Evolutionary conservation across 1,140 invertebrate species (phyloP).

Genomic region (Leucophenga varia): DNA sequence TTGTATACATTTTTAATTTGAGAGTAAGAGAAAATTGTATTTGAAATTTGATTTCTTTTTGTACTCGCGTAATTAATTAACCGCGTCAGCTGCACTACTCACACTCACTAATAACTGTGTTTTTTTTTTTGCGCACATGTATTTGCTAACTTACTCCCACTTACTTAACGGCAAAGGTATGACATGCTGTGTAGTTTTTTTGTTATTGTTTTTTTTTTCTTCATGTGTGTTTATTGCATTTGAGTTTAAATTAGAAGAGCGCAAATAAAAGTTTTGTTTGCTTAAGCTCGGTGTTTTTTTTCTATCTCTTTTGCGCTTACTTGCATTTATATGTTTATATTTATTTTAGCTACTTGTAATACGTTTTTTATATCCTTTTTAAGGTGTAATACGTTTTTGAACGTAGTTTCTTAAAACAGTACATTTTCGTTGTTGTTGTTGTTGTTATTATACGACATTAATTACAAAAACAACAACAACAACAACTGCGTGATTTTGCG

Average conservation of each 20-base stretch:
- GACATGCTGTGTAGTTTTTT: conserved; percentile 29
- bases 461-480: conserved; percentile 36
- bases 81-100: conserved; percentile 44
- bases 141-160: not conserved
- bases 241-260: no score
- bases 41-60: no score
- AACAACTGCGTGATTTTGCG: conserved; percentile 9
- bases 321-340: conserved; percentile 51
- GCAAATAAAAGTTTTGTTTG: conserved; percentile 39
- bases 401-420: conserved; percentile 13
- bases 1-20: no score
- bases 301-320: conserved; percentile 38
- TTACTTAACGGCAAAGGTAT: conserved; percentile 12
- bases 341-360: conserved; percentile 9
- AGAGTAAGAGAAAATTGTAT: no score
- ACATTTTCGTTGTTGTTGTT: conserved; percentile 15
- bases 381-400: conserved; percentile 17
- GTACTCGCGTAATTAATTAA: conserved; percentile 54
- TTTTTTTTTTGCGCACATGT: not conserved
- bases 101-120: conserved; percentile 27
- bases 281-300: not conserved
- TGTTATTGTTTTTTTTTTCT: no score
- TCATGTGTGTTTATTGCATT: no score
- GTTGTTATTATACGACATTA: conserved; percentile 52
- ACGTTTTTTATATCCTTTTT: conserved; percentile 43